Evolutionary conservation across 2,113 vertebrate species (phyloP), one percentile per base, ranked within the genome.

Genomic region (Orientallactaga bullata): DNA sequence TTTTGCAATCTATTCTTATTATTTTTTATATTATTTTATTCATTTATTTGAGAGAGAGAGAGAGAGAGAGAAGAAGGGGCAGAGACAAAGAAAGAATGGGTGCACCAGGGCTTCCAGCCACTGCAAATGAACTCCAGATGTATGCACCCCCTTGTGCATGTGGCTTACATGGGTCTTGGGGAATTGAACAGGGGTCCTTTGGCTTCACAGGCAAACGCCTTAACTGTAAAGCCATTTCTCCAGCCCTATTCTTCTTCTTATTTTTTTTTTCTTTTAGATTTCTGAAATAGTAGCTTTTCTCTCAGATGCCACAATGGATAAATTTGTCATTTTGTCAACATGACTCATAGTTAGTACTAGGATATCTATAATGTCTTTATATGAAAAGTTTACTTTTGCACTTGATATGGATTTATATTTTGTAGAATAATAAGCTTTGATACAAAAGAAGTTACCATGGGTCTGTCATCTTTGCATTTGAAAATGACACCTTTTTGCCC

Each of bases 241-340:
- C n/a, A n/a, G n/a, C n/a, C n/a, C n/a, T n/a, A n/a, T n/a, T n/a
- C n/a, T n/a, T n/a, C n/a, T n/a, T 84, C 4, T 61, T 69, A 71
- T 15, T 47, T 6, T 65, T 66, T 11, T 39, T 35, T 77, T n/a
- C n/a, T 95, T 93, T 90, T 8, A 69, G 51, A 55, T 91, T 92
- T 94, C 42, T 89, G 91, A 93, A 90, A 84, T 82, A 81, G 77
- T 85, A 68, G 12, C 88, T 96, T 96, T 74, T 92, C 35, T 51
- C n/a, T 39, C 61, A 80, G 23, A 72, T 80, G n/a, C 51, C 72
- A 42, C 39, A 91, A 65, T 81, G 47, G 65, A 91, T 92, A 90
- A 26, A 51, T 71, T 91, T 96, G n/a, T 87, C 60, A 89, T 86
- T 94, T 93, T 81, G 23, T 8, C 1, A 3, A 37, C 78, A 86